Base-by-base conservation (phyloP, 2,797 vertebrate genomes). In the Schizopygopsis malacanthus region DNA sequence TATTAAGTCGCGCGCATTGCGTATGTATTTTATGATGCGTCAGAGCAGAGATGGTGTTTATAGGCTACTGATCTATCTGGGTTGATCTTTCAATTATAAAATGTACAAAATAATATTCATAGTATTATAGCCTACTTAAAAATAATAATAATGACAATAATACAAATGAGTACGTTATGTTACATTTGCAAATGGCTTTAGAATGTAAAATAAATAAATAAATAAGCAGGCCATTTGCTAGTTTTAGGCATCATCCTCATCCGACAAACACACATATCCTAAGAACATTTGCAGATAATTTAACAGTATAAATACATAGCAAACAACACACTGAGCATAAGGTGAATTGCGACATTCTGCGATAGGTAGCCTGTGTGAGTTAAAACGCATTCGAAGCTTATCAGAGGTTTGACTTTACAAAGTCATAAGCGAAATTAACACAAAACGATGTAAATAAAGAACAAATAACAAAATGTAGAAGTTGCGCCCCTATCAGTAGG, bases 1-100 rank as follows among this genome's bases (percentile, higher is more conserved):
- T 59, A 63, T 61, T 39, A 8, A 41, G 28, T 61, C 56, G 83
- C 33, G 63, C 65, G 52, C n/a, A 6, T 16, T 54, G 80, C 76
- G 65, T 80, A 39, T 78, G 6, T 25, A 88, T 87, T 84, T 11
- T 45, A 52, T 25, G 39, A 82, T 83, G 85, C 85, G 80, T 65
- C 65, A 73, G 81, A 75, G 15, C 63, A 13, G 52, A 72, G 47
- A 83, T 65, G 33, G 47, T 84, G 82, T 63, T 72, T 71, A 45
- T 45, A 45, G 43, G 9, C 9, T 45, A 28, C 37, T 39, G 82
- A 67, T 33, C 63, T 37, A 73, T 81, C 77, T 41, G 56, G 28
- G 43, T 69, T n/a, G 11, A 76, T 86, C 37, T 37, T 73, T 73
- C 67, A 8, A 41, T 73, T 50, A 39, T 28, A 28, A 52, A 9